Conservation (phyloP, 2,888 invertebrate genomes). For the Pegoplata infirma region DNA sequence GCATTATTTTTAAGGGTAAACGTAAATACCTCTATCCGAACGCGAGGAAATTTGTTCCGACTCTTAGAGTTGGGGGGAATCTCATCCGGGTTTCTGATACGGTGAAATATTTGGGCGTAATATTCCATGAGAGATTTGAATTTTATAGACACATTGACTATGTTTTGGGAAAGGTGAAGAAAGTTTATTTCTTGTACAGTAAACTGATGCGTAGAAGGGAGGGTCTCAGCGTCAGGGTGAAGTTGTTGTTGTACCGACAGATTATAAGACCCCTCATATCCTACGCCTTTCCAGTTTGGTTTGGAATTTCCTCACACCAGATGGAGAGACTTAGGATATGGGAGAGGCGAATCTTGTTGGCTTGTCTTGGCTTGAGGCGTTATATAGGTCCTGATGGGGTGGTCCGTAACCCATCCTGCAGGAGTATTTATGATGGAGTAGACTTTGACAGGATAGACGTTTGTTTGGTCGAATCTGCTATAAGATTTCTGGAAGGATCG, state of each 20-base stretch:
- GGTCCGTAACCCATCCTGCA: background rate
- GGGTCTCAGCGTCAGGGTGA: background rate
- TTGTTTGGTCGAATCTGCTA: background rate
- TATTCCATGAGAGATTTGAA: background rate
- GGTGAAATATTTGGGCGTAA: background rate
- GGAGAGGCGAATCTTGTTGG: background rate
- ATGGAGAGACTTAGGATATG: background rate
- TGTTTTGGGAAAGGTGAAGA: background rate
- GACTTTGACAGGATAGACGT: background rate
- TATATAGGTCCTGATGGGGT: background rate
- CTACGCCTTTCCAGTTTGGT: conserved; percentile 21
- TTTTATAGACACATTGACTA: background rate
- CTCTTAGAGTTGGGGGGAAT: background rate
- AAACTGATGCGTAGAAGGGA: background rate
- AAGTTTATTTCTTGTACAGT: background rate
- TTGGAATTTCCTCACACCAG: conserved; percentile 1
- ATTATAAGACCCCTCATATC: conserved; percentile 1
- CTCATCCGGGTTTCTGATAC: background rate
- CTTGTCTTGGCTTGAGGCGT: background rate
- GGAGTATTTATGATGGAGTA: background rate
- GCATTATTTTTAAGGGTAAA: background rate
- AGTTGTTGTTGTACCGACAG: background rate
- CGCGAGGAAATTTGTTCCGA: background rate
- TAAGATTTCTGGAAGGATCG: background rate
- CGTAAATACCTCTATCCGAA: background rate